Evolutionary conservation across 1,140 invertebrate genomes (phyloP).

Genomic region (Dysdera silvatica): DNA sequence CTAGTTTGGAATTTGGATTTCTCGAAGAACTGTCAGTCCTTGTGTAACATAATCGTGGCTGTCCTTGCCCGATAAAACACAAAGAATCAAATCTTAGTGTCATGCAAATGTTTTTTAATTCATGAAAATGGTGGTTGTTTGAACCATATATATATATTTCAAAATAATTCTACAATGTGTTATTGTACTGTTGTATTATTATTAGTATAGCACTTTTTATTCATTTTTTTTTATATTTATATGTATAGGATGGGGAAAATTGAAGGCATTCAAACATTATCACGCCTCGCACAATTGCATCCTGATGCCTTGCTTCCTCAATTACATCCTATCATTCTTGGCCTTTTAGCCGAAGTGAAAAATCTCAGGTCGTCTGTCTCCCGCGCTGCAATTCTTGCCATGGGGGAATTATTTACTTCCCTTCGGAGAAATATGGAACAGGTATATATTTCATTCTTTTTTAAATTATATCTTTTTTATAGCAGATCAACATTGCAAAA

Average conservation of each 20-base stretch:
- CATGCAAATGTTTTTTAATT: no score
- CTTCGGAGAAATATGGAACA: slow-evolving; percentile 63
- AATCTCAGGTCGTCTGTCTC: slow-evolving; percentile 86
- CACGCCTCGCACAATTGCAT: slow-evolving; percentile 62
- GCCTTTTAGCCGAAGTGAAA: slow-evolving; percentile 60
- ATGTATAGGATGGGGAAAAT: slow-evolving; percentile 66
- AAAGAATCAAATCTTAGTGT: no score
- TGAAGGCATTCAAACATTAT: slow-evolving; percentile 62
- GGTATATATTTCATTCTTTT: slow-evolving; percentile 48
- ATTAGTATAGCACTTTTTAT: not conserved
- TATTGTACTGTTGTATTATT: slow-evolving; percentile 11
- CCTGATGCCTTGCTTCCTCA: slow-evolving; percentile 54
- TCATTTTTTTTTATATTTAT: slow-evolving; percentile 1
- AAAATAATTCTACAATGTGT: not conserved
- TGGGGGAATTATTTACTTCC: slow-evolving; percentile 64
- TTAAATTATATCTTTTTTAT: slow-evolving; percentile 4
- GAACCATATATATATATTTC: no score
- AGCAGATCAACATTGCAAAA: not conserved
- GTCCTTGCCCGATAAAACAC: no score
- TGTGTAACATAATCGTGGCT: no score
- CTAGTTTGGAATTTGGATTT: no score
- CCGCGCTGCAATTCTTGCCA: slow-evolving; percentile 67
- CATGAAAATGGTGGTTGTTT: no score
- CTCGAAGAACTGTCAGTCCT: no score
- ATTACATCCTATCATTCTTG: slow-evolving; percentile 57